Percentiles rank a stretch among this genome's conserved stretches.
These are phyloP conservation scores for Micromussa lordhowensis DNA, from an alignment of 92 coral and sea anemone genomes.

Conservation along the genomic window DNA sequence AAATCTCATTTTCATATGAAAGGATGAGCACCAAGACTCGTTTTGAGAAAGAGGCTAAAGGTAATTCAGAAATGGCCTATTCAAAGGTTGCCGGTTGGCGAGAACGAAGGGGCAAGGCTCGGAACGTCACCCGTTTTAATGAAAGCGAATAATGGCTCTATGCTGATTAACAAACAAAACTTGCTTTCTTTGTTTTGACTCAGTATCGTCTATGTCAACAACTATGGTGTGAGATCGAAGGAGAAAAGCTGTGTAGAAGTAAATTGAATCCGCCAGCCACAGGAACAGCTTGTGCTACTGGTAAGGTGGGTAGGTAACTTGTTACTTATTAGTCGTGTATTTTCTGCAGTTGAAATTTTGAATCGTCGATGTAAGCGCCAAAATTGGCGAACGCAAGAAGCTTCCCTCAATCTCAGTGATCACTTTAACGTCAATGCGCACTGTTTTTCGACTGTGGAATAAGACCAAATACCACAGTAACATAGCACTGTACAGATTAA, in stretches of 20 bases:
- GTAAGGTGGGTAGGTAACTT: constrained; percentile 75
- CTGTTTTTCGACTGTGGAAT: background rate
- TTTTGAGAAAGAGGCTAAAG: too few species aligned
- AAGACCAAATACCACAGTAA: background rate
- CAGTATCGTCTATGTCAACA: constrained; percentile 83
- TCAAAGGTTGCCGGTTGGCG: too few species aligned
- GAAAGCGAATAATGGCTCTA: background rate
- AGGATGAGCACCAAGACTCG: too few species aligned
- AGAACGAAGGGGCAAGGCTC: too few species aligned
- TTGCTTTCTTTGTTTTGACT: background rate
- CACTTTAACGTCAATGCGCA: background rate
- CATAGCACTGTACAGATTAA: too few species aligned
- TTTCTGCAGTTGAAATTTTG: background rate
- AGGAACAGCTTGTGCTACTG: constrained; percentile 87
- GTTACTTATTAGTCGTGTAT: background rate
- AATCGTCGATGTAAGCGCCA: background rate
- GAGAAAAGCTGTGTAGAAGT: constrained; percentile 90
- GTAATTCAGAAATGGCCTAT: too few species aligned
- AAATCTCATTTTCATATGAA: too few species aligned
- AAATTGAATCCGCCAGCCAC: constrained; percentile 84
- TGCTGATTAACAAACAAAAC: background rate
- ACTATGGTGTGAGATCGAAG: constrained; percentile 96
- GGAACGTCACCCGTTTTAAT: too few species aligned
- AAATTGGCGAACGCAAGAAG: background rate
- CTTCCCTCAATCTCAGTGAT: too few species aligned